A percentile compares a stretch with the other conserved stretches of the same genome.
Conservation (phyloP, 2,888 invertebrate genomes). For the Oscheius sp. region DNA sequence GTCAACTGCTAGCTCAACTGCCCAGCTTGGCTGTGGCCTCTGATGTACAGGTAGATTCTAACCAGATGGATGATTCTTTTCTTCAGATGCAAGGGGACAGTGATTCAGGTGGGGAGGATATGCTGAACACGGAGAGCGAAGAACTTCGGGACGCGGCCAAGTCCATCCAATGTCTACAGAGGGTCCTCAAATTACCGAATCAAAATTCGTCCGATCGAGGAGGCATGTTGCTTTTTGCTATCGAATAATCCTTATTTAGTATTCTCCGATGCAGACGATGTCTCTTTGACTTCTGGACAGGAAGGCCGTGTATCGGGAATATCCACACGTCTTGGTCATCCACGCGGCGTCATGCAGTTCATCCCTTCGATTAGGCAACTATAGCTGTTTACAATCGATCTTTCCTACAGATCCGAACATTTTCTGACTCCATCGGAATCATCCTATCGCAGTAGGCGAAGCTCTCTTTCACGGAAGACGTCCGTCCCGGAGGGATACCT, state of each 20-base stretch:
- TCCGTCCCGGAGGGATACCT: conserved; percentile 39
- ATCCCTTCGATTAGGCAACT: conserved; percentile 63
- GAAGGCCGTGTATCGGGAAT: conserved; percentile 62
- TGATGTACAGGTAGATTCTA: conserved; percentile 8
- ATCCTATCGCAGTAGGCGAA: conserved; percentile 27
- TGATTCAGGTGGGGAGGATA: conserved; percentile 55
- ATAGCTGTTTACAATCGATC: too few relatives aligned
- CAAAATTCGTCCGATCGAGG: conserved; percentile 55
- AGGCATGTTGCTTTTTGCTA: conserved; percentile 11
- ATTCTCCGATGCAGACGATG: conserved; percentile 50
- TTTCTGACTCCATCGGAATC: conserved; percentile 42
- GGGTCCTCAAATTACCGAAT: conserved; percentile 59
- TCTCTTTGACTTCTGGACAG: conserved; percentile 41
- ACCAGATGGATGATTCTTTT: neutral
- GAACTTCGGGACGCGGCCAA: conserved; percentile 71
- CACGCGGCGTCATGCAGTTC: conserved; percentile 71
- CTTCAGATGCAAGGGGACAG: conserved; percentile 38
- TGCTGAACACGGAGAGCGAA: conserved; percentile 67
- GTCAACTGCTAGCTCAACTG: conserved; percentile 48
- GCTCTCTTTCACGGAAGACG: conserved; percentile 32
- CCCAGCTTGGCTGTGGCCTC: conserved; percentile 45
- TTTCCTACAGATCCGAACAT: conserved; percentile 38
- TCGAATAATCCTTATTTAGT: conserved; percentile 33
- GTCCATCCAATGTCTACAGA: conserved; percentile 65
- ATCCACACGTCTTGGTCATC: conserved; percentile 65